Evolutionary conservation across 2,888 invertebrate species (phyloP).

Genomic region (Anaspis maculata): DNA sequence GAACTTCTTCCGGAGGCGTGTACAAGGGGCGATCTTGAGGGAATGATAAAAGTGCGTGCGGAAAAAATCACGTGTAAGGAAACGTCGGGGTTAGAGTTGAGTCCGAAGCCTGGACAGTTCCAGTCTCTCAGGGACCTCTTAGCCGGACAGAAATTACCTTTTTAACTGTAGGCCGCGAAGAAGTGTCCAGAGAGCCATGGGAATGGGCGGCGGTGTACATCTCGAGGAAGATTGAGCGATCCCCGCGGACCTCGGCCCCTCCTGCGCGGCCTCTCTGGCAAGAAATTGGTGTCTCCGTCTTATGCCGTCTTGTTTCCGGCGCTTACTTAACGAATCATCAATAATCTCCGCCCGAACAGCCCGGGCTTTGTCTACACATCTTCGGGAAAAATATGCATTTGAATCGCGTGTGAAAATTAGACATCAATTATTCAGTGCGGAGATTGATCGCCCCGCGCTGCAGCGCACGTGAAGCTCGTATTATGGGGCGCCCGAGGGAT

Average conservation of each 20-base stretch:
- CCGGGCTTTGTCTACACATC: too few species aligned
- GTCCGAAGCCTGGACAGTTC: too few species aligned
- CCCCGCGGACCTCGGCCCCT: slow-evolving; percentile 30
- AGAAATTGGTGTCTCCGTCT: slow-evolving; percentile 10
- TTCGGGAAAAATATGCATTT: too few species aligned
- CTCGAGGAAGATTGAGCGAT: slow-evolving; percentile 41
- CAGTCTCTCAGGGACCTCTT: slow-evolving; percentile 31
- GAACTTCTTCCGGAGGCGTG: too few species aligned
- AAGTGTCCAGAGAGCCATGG: slow-evolving; percentile 36
- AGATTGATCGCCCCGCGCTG: slow-evolving; percentile 26
- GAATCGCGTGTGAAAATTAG: not conserved
- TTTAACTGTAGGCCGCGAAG: slow-evolving; percentile 40
- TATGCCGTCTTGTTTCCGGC: too few species aligned
- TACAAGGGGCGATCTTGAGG: too few species aligned
- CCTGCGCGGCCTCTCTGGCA: too few species aligned
- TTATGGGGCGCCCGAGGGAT: slow-evolving; percentile 27
- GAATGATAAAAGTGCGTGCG: too few species aligned
- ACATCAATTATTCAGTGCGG: slow-evolving; percentile 21
- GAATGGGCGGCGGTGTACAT: slow-evolving; percentile 36
- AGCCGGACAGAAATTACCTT: slow-evolving; percentile 43
- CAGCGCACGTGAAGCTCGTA: slow-evolving; percentile 29
- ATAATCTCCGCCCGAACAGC: too few species aligned
- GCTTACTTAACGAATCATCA: too few species aligned
- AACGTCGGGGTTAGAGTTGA: too few species aligned
- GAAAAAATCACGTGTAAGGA: too few species aligned